Evolutionary conservation across 2,888 invertebrate genomes (phyloP).

Genomic region (Apodemia mormo): DNA sequence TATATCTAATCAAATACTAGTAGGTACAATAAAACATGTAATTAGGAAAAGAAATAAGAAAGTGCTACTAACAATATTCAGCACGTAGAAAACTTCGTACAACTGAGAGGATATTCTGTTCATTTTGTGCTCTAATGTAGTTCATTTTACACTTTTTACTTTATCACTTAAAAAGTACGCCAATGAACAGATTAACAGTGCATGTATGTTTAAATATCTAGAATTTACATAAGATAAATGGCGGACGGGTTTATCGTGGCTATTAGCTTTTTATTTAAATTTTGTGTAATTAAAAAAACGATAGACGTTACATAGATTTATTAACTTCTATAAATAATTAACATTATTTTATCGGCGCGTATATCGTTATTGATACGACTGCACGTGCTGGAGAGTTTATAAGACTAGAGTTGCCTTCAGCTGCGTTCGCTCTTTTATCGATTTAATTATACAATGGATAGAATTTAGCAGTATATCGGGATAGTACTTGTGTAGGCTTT

Average conservation of each 20-base stretch:
- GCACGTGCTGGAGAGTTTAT: neutral
- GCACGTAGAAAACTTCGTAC: too few relatives aligned
- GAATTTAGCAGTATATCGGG: too few relatives aligned
- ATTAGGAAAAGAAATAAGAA: too few relatives aligned
- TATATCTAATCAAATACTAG: too few relatives aligned
- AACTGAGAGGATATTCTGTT: too few relatives aligned
- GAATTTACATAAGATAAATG: slow-evolving; percentile 6
- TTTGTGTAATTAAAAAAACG: slow-evolving; percentile 33
- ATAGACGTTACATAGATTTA: neutral
- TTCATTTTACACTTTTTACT: neutral
- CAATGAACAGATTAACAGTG: neutral
- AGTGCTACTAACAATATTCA: too few relatives aligned
- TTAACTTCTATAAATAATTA: neutral
- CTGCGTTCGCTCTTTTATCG: neutral
- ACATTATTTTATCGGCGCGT: neutral
- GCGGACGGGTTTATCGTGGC: neutral
- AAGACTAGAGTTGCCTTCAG: neutral
- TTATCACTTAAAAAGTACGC: neutral
- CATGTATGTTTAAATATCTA: neutral
- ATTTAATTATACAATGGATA: too few relatives aligned
- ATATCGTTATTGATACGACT: neutral
- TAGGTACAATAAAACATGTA: too few relatives aligned
- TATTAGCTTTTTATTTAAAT: slow-evolving; percentile 15
- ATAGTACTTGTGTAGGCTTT: too few relatives aligned
- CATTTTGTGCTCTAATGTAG: too few relatives aligned